A percentile compares a stretch with the other conserved stretches of the same genome.
These are phyloP conservation scores for Torymus tubicola DNA, from an alignment of 2,888 invertebrate genomes.

Conservation along the genomic window DNA sequence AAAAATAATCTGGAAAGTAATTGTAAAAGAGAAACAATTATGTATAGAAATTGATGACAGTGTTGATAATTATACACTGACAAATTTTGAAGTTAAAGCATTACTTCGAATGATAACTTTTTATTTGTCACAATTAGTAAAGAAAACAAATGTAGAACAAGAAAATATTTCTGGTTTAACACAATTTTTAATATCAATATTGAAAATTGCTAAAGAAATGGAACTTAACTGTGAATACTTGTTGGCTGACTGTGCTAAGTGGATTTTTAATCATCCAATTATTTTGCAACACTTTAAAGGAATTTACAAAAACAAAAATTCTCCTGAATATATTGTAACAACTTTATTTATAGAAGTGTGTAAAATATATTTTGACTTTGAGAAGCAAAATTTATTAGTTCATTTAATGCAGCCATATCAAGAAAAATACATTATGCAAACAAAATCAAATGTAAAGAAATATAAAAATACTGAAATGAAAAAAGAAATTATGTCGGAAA, in stretches of 20 bases:
- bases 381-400: slow-evolving; percentile 51
- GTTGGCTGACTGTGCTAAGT: slow-evolving; percentile 66
- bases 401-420: slow-evolving; percentile 77
- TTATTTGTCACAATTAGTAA: slow-evolving; percentile 68
- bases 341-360: slow-evolving; percentile 67
- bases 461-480: slow-evolving; percentile 69
- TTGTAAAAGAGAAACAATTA: slow-evolving; percentile 73
- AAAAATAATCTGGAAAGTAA: slow-evolving; percentile 70
- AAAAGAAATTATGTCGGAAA: slow-evolving; percentile 67
- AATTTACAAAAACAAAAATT: slow-evolving; percentile 65
- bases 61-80: slow-evolving; percentile 48
- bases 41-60: slow-evolving; percentile 15
- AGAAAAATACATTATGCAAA: slow-evolving; percentile 78
- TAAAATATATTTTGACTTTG: slow-evolving; percentile 61
- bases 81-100: slow-evolving; percentile 61
- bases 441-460: slow-evolving; percentile 77
- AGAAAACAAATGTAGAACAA: slow-evolving; percentile 61
- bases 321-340: slow-evolving; percentile 67
- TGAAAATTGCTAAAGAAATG: slow-evolving; percentile 64
- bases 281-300: slow-evolving; percentile 74
- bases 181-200: slow-evolving; percentile 63
- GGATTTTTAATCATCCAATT: slow-evolving; percentile 75
- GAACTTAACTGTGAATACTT: slow-evolving; percentile 56
- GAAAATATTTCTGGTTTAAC: slow-evolving; percentile 58
- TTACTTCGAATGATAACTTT: slow-evolving; percentile 68